These are phyloP conservation scores for Epicauta chinensis DNA, from an alignment of 1,140 invertebrate species.

Conservation along the genomic window DNA sequence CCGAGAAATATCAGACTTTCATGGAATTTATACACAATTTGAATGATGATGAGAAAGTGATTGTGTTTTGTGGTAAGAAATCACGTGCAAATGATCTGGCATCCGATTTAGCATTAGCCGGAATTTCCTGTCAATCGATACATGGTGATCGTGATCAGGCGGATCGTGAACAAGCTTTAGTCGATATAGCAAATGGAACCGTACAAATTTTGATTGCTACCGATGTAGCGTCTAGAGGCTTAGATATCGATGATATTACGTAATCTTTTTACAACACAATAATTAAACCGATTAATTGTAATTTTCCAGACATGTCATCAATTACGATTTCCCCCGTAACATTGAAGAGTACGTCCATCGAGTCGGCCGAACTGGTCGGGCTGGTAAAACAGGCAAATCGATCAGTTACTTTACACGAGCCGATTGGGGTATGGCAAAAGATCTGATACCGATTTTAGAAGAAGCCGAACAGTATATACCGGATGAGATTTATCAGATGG, in stretches of 20 bases:
- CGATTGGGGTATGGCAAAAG: constrained; percentile 72
- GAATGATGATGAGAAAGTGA: constrained; percentile 51
- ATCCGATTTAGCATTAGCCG: constrained; percentile 64
- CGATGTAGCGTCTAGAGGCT: constrained; percentile 87
- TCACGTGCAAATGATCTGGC: constrained; percentile 72
- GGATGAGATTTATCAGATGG: constrained; percentile 63
- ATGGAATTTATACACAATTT: constrained; percentile 34
- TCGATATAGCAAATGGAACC: constrained; percentile 69
- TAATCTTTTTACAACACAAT: constrained; percentile 38
- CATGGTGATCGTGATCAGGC: constrained; percentile 84
- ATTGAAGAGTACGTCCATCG: constrained; percentile 86
- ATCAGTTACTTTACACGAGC: constrained; percentile 72
- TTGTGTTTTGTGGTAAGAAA: constrained; percentile 86
- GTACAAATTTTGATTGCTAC: constrained; percentile 84
- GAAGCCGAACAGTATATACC: constrained; percentile 66
- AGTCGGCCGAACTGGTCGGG: constrained; percentile 82
- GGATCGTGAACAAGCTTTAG: constrained; percentile 79
- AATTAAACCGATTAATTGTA: constrained; percentile 31
- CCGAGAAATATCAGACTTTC: constrained; percentile 60
- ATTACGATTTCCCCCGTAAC: constrained; percentile 85
- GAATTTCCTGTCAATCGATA: constrained; percentile 67
- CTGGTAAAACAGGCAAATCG: constrained; percentile 74
- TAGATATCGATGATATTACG: constrained; percentile 89
- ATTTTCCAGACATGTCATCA: constrained; percentile 78
- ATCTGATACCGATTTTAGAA: constrained; percentile 77